These are phyloP conservation scores for Morone chrysops DNA, from an alignment of 2,113 vertebrate genomes.

Conservation along the genomic window DNA sequence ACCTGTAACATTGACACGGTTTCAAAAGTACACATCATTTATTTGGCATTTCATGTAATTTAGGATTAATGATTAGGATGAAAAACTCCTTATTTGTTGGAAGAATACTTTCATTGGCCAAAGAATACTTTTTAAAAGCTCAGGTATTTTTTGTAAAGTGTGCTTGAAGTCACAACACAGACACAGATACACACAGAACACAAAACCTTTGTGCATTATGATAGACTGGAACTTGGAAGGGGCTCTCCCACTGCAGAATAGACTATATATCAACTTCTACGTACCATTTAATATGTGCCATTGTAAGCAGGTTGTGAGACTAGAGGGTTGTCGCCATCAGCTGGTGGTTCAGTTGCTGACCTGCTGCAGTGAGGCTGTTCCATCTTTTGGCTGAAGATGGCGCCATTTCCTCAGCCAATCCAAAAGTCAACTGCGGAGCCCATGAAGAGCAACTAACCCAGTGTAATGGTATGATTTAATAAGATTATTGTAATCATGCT, in stretches of 20 bases:
- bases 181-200: no score
- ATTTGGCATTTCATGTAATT: neutral
- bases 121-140: no score
- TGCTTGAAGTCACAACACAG: no score
- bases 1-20: neutral
- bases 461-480: conserved; percentile 49
- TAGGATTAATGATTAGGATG: no score
- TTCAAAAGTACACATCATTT: neutral
- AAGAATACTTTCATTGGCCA: no score
- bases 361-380: conserved; percentile 17
- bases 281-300: no score
- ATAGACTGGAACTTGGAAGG: no score
- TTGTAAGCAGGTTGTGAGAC: neutral
- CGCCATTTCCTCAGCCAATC: conserved; percentile 41
- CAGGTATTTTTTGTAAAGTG: no score
- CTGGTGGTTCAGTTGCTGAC: neutral
- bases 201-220: no score
- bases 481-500: conserved; percentile 44
- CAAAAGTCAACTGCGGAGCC: neutral
- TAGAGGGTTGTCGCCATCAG: conserved; percentile 16
- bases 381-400: conserved; percentile 58
- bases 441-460: conserved; percentile 4
- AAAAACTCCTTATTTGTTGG: no score
- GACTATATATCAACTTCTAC: no score
- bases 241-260: no score